Evolutionary conservation across 2,797 vertebrate genomes (phyloP), one percentile per base, ranked within the genome.

Genomic region (Gobio occitaniae): DNA sequence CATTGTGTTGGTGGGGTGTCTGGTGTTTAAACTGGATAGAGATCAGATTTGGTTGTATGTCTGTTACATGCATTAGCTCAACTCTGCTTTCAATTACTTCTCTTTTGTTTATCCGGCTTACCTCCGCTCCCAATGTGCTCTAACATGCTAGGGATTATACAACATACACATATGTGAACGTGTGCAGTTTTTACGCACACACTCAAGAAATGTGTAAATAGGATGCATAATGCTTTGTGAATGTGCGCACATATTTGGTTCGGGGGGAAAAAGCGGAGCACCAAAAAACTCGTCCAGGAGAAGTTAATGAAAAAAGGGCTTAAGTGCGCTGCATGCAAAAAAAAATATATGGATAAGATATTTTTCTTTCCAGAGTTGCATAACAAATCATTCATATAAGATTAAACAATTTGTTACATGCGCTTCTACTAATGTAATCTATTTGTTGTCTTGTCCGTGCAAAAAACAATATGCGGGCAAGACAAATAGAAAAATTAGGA

Each of bases 31-130:
- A 79, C 69, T 86, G 79, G 76, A 84, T 17, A 29, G 19, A 66
- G 41, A 86, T 66, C 81, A 88, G 69, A 81, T 84, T 69, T 66
- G 72, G 38, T 52, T 82, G 66, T 8, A 41, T 71, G 70, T 80
- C 50, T 78, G 75, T 75, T 78, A 87, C 61, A 71, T 80, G 50
- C 71, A 82, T 88, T 86, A 89, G 86, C 76, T 81, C 87, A 63
- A 74, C 74, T 92, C 88, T 93, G 91, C 89, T 94, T 93, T 90
- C 89, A 93, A 94, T 93, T 93, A 93, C 84, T 86, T 84, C 72
- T n/a, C 78, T 90, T 89, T 90, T 91, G 89, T 92, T 90, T 91
- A 91, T 91, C 90, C 89, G 89, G 91, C 91, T 90, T 91, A 93
- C 91, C 92, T 93, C 93, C 86, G 91, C 91, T 90, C 89, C 88